Evolutionary conservation across 2,113 vertebrate genomes (phyloP).

Genomic region (human): DNA sequence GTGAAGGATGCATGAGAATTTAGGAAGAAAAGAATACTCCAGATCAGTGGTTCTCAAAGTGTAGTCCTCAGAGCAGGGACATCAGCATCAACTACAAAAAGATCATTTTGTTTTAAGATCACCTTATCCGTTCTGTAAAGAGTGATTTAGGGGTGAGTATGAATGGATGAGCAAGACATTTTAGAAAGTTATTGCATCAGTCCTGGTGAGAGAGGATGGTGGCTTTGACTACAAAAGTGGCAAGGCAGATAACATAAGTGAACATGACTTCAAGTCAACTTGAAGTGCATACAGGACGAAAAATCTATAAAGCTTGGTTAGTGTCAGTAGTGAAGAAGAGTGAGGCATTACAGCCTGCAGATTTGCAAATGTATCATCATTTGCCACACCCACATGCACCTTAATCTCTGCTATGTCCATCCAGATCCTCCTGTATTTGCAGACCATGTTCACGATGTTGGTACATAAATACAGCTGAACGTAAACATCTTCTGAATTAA

Average conservation of each 20-base stretch:
- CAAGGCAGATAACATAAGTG: neutral
- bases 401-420: neutral
- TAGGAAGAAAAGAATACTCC: neutral
- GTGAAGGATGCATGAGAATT: neutral
- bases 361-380: neutral
- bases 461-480: neutral
- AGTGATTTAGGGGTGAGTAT: neutral
- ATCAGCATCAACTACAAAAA: neutral
- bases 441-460: neutral
- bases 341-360: neutral
- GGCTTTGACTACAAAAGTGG: neutral
- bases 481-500: neutral
- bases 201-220: neutral
- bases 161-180: neutral
- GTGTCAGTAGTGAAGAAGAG: neutral
- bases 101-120: neutral
- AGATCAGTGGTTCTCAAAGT: neutral
- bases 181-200: neutral
- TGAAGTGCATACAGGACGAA: neutral
- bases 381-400: rapidly evolving
- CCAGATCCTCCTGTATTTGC: neutral
- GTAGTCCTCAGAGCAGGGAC: neutral
- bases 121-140: neutral
- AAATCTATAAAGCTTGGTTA: neutral
- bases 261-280: too few relatives aligned